Evolutionary conservation across 2,797 vertebrate species (phyloP), one percentile per base, ranked within the genome.

Genomic region (Mormyrops boulengeri): DNA sequence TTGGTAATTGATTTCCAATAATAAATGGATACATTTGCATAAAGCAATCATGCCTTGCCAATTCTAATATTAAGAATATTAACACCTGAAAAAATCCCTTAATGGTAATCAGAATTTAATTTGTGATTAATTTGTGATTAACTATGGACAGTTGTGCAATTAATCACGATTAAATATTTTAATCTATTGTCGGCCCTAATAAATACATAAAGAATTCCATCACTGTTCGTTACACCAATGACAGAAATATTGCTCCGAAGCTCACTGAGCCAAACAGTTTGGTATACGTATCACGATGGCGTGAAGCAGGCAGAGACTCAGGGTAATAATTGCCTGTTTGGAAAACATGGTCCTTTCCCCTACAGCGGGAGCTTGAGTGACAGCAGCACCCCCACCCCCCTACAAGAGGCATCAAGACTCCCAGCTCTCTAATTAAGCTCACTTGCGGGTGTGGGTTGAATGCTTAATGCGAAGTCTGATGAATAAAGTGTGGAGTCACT

Each of bases 391-490:
- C 85, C 22, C 50, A 49, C 7, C 3, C 30, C 88, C 88, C 14
- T 53, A 9, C 53, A 57, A 17, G 14, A 44, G 30, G 17, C 17
- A 22, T 22, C 8, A 57, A 62, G 8, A 44, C 38, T 22, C 55
- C n/a, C n/a, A 1, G 85, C 26, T 57, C 52, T 87, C 85, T 87
- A 55, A 87, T 87, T 50, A 87, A 55, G 85, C 30, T 50, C 52
- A 38, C 52, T 55, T 87, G 69, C 53, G 57, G 52, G 80, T 60
- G 80, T 49, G 53, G 55, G 38, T 38, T 89, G 88, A 85, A 57
- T 44, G 73, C 41, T 89, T 19, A 57, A 44, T 38, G 44, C 9
- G 7, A 53, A 73, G 17, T 22, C 62, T 73, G 88, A 87, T 34
- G 52, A 84, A 87, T 87, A 19, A 55, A 19, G 82, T 7, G 0